Evolutionary conservation across 2,113 vertebrate genomes (phyloP).

Genomic region (Australoheros scitulus): DNA sequence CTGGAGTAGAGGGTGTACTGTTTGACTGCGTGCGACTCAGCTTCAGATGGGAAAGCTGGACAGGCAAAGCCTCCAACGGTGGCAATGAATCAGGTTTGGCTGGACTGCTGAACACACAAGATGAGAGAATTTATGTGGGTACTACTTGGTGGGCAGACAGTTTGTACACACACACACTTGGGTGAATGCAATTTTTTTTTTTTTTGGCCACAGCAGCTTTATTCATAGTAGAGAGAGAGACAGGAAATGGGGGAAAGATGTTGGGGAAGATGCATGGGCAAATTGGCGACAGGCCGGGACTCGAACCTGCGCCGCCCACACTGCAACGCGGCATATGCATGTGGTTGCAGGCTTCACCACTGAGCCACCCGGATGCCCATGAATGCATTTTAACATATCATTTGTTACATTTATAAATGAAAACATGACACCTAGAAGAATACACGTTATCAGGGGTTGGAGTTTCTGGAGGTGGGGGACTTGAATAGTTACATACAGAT

Average conservation of each 20-base stretch:
- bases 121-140: not conserved
- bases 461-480: not conserved
- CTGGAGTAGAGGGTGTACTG: slow-evolving; percentile 84
- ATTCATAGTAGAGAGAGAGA: too few species aligned
- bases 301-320: too few species aligned
- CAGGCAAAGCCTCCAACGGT: slow-evolving; percentile 66
- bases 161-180: not conserved
- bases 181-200: not conserved
- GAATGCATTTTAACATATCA: not conserved
- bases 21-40: slow-evolving; percentile 74
- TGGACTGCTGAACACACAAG: slow-evolving; percentile 72
- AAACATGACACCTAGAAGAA: not conserved
- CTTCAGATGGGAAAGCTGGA: slow-evolving; percentile 64
- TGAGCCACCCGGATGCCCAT: too few species aligned
- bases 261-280: too few species aligned
- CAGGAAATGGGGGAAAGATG: too few species aligned
- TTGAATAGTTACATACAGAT: not conserved
- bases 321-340: too few species aligned
- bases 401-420: not conserved
- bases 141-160: not conserved
- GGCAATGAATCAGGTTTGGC: slow-evolving; percentile 73
- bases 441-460: not conserved
- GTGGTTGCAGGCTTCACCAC: too few species aligned
- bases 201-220: too few species aligned
- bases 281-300: too few species aligned